These are phyloP conservation scores for Pachliopta kotzebuea DNA, from an alignment of 2,888 invertebrate species.

Conservation along the genomic window DNA sequence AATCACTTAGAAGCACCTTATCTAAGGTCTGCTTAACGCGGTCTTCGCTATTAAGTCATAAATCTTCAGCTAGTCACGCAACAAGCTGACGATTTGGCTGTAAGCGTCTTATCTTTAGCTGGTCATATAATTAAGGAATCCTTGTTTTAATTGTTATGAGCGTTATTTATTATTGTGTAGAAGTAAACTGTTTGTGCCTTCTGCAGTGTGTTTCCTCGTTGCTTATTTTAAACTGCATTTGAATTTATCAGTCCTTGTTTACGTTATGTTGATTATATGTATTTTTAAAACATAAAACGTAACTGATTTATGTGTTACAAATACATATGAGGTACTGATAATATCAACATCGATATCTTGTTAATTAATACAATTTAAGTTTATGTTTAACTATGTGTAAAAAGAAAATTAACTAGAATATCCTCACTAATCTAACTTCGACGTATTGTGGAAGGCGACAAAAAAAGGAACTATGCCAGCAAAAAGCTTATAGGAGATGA, in stretches of 20 bases:
- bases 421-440: too few relatives aligned
- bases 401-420: too few relatives aligned
- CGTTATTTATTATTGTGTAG: constrained; percentile 33
- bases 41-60: constrained; percentile 78
- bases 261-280: not conserved
- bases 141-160: constrained; percentile 44
- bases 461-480: too few relatives aligned
- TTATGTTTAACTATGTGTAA: too few relatives aligned
- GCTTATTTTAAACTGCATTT: not conserved
- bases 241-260: not conserved
- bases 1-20: constrained; percentile 79
- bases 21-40: constrained; percentile 78
- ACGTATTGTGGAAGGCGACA: too few relatives aligned
- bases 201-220: not conserved
- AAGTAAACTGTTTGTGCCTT: constrained; percentile 21
- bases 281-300: too few relatives aligned
- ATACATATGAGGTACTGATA: not conserved
- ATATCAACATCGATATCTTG: not conserved
- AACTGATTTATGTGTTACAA: too few relatives aligned
- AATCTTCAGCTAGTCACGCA: constrained; percentile 74
- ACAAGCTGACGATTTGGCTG: constrained; percentile 69
- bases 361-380: too few relatives aligned
- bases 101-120: constrained; percentile 69
- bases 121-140: constrained; percentile 69
- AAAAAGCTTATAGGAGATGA: too few relatives aligned